A percentile compares a stretch with the other conserved stretches of the same genome.
phyloP scores from a whole-genome alignment of 1,140 invertebrate genomes.

The Apis dorsata region DNA sequence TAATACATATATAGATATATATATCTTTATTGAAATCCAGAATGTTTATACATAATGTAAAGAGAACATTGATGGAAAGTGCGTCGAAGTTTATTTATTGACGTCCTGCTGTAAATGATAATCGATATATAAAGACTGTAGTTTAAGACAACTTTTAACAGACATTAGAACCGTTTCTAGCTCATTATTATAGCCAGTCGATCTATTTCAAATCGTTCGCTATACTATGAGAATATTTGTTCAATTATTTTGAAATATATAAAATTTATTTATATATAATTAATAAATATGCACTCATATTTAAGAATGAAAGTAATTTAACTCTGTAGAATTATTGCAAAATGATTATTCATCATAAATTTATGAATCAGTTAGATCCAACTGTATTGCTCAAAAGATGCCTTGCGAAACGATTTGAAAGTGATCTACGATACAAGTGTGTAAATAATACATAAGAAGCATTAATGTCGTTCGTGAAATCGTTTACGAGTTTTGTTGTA shows the following conservation, averaged over 20 bases:
- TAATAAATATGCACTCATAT: not conserved
- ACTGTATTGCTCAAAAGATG: constrained; percentile 62
- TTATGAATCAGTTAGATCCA: not conserved
- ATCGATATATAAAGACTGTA: constrained; percentile 74
- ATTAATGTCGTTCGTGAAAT: constrained; percentile 60
- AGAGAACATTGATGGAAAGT: constrained; percentile 45
- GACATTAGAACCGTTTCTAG: constrained; percentile 74
- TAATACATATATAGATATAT: constrained; percentile 44
- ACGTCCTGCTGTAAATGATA: constrained; percentile 61
- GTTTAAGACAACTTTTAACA: constrained; percentile 79
- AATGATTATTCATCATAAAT: not conserved
- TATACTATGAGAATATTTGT: not conserved
- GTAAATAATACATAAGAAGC: constrained; percentile 62
- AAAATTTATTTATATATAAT: constrained; percentile 7
- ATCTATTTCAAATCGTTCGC: constrained; percentile 62
- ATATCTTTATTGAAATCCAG: constrained; percentile 54
- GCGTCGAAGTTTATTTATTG: constrained; percentile 57
- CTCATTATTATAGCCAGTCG: constrained; percentile 47
- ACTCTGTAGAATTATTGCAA: not conserved
- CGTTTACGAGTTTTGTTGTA: constrained; percentile 61
- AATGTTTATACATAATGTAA: constrained; percentile 53
- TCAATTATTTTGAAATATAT: not conserved
- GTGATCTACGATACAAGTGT: constrained; percentile 53
- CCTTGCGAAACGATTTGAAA: constrained; percentile 65
- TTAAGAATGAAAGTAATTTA: not conserved